Percentiles rank a stretch among this genome's conserved stretches.
Conservation (phyloP, 2,888 invertebrate species). For the Empis stercorea region DNA sequence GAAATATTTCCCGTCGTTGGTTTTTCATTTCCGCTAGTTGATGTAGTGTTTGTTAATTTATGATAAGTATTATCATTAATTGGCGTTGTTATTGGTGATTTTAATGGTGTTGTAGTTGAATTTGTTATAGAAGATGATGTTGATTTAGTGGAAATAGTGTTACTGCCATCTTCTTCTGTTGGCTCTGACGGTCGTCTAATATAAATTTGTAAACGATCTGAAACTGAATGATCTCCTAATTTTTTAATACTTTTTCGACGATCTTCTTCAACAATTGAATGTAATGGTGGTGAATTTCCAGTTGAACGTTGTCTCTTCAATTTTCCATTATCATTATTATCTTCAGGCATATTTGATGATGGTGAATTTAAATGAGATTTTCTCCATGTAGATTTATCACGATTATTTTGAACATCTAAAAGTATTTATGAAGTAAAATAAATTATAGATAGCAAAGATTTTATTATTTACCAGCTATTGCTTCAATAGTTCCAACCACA, state of each 20-base stretch:
- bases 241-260: conserved; percentile 45
- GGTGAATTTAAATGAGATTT: conserved; percentile 39
- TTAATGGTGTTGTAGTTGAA: conserved; percentile 6
- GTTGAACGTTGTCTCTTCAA: conserved; percentile 43
- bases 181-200: conserved; percentile 39
- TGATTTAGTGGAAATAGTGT: neutral
- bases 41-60: neutral
- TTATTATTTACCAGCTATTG: conserved; percentile 61
- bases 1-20: conserved; percentile 16
- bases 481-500: conserved; percentile 72
- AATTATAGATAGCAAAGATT: neutral
- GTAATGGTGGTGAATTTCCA: conserved; percentile 37
- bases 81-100: conserved; percentile 3
- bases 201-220: conserved; percentile 47
- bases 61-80: neutral
- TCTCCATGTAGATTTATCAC: conserved; percentile 63
- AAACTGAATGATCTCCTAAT: conserved; percentile 38
- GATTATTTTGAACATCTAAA: conserved; percentile 24
- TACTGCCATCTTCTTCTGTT: conserved; percentile 11
- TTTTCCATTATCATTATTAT: conserved; percentile 28
- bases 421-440: conserved; percentile 2
- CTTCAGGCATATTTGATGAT: conserved; percentile 45
- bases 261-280: conserved; percentile 51
- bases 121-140: conserved; percentile 10
- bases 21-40: conserved; percentile 17